Evolutionary conservation across 2,888 invertebrate species (phyloP).

Genomic region (Andrena bicolor): DNA sequence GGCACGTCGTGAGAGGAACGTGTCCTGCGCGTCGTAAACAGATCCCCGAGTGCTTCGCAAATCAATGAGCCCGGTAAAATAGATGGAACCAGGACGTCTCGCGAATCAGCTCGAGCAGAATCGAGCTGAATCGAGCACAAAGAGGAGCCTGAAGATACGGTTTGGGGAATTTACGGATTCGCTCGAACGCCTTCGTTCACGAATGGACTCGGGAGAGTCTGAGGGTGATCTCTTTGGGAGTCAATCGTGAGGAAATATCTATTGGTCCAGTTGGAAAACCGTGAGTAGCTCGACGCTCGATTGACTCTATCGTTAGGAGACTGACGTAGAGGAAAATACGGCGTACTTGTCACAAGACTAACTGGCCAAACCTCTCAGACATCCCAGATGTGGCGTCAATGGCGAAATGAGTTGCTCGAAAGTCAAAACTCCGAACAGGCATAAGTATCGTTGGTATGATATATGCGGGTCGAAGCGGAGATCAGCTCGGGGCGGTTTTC

Average conservation of each 20-base stretch:
- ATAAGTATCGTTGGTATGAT: slow-evolving; percentile 47
- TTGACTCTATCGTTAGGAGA: not conserved
- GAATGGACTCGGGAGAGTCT: slow-evolving; percentile 2
- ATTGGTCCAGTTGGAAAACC: slow-evolving; percentile 21
- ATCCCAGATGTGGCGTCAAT: too few species aligned
- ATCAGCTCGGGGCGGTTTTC: slow-evolving; percentile 42
- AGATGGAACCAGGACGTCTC: slow-evolving; percentile 34
- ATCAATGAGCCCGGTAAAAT: slow-evolving; percentile 34
- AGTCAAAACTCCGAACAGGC: slow-evolving; percentile 5
- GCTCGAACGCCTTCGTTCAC: slow-evolving; percentile 19
- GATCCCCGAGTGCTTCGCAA: slow-evolving; percentile 19
- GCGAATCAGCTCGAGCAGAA: slow-evolving; percentile 8
- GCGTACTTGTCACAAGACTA: not conserved
- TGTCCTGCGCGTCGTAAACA: slow-evolving; percentile 15
- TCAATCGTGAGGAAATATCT: slow-evolving; percentile 49
- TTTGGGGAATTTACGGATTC: slow-evolving; percentile 46
- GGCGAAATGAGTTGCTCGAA: slow-evolving; percentile 8
- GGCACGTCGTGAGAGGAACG: not conserved
- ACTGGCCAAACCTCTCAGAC: slow-evolving; percentile 1
- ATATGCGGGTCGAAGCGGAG: slow-evolving; percentile 30
- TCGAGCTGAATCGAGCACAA: slow-evolving; percentile 19
- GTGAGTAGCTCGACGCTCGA: not conserved
- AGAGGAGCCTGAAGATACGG: slow-evolving; percentile 31
- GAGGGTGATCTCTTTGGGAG: slow-evolving; percentile 41
- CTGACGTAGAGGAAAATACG: not conserved